phyloP scores from a whole-genome alignment of 2,888 invertebrate genomes.

The Gryllus longicercus region DNA sequence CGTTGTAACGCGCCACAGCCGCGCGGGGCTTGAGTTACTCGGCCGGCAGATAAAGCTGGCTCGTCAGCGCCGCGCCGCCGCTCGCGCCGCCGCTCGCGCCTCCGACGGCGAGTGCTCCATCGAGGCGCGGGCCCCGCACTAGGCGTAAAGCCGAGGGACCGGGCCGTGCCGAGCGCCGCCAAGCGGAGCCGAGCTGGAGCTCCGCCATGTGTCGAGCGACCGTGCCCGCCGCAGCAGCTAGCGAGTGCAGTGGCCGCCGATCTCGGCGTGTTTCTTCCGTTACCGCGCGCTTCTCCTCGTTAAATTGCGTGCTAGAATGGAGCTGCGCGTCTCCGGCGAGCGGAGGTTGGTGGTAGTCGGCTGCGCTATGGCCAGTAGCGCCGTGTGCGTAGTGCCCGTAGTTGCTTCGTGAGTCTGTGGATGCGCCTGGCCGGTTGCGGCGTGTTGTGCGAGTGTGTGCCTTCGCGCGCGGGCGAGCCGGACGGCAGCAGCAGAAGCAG shows the following conservation, averaged over 20 bases:
- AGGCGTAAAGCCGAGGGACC: constrained; percentile 31
- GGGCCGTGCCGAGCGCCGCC: constrained; percentile 31
- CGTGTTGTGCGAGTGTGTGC: neutral
- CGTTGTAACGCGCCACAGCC: constrained; percentile 1
- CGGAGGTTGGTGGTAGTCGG: constrained; percentile 33
- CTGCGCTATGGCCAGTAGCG: constrained; percentile 26
- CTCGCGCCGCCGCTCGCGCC: neutral
- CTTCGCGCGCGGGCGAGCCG: constrained; percentile 2
- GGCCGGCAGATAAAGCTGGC: constrained; percentile 30
- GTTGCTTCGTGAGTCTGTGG: constrained; percentile 28
- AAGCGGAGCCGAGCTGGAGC: constrained; percentile 28
- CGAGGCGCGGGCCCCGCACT: constrained; percentile 32
- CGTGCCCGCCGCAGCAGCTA: constrained; percentile 25
- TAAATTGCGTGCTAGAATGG: constrained; percentile 32
- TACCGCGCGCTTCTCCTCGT: constrained; percentile 27
- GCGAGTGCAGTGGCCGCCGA: constrained; percentile 32
- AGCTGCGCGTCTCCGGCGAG: constrained; percentile 28
- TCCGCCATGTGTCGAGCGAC: constrained; percentile 33
- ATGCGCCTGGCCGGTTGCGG: neutral
- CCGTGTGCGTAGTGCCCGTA: constrained; percentile 26
- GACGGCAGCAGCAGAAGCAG: neutral
- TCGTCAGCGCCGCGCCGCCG: constrained; percentile 29
- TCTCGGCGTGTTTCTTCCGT: constrained; percentile 23
- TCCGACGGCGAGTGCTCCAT: constrained; percentile 31
- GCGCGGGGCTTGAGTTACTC: constrained; percentile 9